Evolutionary conservation across 2,888 invertebrate genomes (phyloP).

Genomic region (Crocallis elinguaria): DNA sequence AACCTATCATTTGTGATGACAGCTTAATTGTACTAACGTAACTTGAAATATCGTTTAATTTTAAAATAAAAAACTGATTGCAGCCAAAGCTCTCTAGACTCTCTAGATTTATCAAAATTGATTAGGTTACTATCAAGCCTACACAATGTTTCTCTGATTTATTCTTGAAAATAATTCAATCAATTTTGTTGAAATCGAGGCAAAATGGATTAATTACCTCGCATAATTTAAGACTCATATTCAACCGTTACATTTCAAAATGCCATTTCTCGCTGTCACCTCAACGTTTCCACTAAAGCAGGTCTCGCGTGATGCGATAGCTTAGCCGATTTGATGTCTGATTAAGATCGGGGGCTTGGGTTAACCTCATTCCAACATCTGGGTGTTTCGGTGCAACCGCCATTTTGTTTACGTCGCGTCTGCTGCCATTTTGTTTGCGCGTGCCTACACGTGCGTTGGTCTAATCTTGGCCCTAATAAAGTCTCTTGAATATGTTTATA

Average conservation of each 20-base stretch:
- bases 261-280: constrained; percentile 8
- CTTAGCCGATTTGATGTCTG: constrained; percentile 34
- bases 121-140: no score
- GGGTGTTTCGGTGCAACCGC: constrained; percentile 4
- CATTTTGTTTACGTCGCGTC: constrained; percentile 11
- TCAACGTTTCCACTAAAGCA: constrained; percentile 19
- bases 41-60: no score
- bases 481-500: no score
- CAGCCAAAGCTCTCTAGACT: no score
- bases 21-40: no score
- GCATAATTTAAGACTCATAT: neutral
- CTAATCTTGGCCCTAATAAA: no score
- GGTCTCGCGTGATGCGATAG: constrained; percentile 37
- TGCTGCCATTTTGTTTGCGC: constrained; percentile 12
- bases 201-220: neutral
- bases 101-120: no score
- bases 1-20: no score
- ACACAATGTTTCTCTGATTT: no score
- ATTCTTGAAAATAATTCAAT: no score
- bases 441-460: neutral
- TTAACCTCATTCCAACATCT: constrained; percentile 35
- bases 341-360: constrained; percentile 34
- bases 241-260: constrained; percentile 2
- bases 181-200: no score
- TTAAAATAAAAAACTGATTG: no score